phyloP scores from a whole-genome alignment of 2,113 vertebrate genomes.

The Vicugna pacos region DNA sequence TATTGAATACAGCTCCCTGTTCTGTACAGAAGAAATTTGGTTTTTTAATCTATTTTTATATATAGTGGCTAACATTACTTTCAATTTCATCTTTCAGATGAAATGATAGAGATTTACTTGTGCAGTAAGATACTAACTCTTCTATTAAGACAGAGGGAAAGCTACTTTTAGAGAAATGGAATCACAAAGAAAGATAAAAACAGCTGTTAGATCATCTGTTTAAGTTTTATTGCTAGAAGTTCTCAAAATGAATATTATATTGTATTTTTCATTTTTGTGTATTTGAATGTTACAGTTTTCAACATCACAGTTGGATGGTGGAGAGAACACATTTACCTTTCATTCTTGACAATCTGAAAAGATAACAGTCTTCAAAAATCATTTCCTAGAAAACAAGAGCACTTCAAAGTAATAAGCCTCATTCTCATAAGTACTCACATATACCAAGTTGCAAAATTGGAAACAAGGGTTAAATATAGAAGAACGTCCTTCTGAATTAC shows the following conservation, averaged over 20 bases:
- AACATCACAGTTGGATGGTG: background rate
- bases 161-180: background rate
- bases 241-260: slow-evolving; percentile 8
- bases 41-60: too few relatives aligned
- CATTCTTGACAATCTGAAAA: background rate
- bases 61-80: background rate
- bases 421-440: background rate
- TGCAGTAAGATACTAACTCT: background rate
- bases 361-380: slow-evolving; percentile 41
- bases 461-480: slow-evolving; percentile 85
- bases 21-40: too few relatives aligned
- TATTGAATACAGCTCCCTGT: too few relatives aligned
- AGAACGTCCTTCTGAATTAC: slow-evolving; percentile 73
- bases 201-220: background rate
- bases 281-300: slow-evolving; percentile 32
- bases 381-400: slow-evolving; percentile 64
- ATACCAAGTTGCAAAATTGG: slow-evolving; percentile 38
- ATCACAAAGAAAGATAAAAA: background rate
- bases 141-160: background rate
- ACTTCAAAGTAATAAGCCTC: slow-evolving; percentile 53
- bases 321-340: slow-evolving; percentile 32
- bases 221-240: background rate
- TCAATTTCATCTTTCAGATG: background rate
- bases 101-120: background rate
- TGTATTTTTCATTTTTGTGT: background rate